Conservation (phyloP, 2,113 vertebrate species). For the Thamnophis sirtalis region DNA sequence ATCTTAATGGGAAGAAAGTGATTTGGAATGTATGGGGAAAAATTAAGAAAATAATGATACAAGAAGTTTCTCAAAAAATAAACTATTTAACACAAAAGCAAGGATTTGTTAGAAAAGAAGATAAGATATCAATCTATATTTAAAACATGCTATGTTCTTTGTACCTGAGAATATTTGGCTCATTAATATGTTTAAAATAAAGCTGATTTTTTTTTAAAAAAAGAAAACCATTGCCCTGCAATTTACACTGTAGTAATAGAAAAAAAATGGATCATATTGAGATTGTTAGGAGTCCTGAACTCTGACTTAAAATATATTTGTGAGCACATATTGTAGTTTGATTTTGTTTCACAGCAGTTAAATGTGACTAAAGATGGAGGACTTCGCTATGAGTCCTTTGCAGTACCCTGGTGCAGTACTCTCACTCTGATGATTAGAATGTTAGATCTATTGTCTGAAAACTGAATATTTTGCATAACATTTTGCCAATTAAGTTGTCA, state of each 20-base stretch:
- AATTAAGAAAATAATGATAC: constrained; percentile 47
- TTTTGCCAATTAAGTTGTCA: neutral
- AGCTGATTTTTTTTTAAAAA: neutral
- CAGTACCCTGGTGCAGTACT: too few species aligned
- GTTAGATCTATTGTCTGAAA: neutral
- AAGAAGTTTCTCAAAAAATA: constrained; percentile 35
- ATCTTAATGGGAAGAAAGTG: constrained; percentile 37
- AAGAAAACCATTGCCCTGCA: neutral
- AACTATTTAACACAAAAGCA: constrained; percentile 38
- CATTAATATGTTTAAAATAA: neutral
- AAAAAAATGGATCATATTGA: neutral
- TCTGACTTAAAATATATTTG: neutral
- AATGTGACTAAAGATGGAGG: neutral
- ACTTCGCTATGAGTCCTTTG: neutral
- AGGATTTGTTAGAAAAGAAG: constrained; percentile 37
- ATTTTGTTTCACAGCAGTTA: neutral
- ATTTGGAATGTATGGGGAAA: constrained; percentile 42
- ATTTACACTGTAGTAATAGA: neutral
- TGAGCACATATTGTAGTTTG: neutral
- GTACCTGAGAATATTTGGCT: constrained; percentile 19
- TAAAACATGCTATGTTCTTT: neutral
- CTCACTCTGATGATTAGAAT: neutral
- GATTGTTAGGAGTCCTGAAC: neutral
- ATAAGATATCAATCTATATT: constrained; percentile 12
- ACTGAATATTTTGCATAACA: neutral